Evolutionary conservation across 2,888 invertebrate genomes (phyloP), one percentile per base, ranked within the genome.

Genomic region (Pasiphila rectangulata): DNA sequence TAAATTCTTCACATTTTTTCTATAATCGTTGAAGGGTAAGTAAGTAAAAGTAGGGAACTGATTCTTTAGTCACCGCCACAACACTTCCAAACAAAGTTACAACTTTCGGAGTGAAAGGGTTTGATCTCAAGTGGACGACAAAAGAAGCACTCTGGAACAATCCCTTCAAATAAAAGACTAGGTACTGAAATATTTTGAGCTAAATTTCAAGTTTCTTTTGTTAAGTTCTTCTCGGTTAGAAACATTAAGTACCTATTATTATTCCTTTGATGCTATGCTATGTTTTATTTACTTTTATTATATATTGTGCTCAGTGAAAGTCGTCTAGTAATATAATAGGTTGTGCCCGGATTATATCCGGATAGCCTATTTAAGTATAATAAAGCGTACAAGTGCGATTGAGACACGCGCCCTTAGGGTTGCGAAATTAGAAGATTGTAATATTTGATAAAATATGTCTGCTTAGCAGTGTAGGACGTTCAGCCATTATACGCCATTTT

Each of bases 31-130:
- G n/a, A 30, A 12, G 7, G n/a, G 13, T 32, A n/a, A 4, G 17
- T 3, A 16, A 9, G 10, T 5, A 32, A 16, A 17, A 19, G 2
- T 32, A 30, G 7, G 9, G 7, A 2, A 30, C 17, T 30, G 30
- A 30, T 30, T 30, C 17, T 16, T 17, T 9, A 30, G 30, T 30
- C 41, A 42, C 25, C 35, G 48, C 46, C 49, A 21, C 51, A 46
- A 53, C 38, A 51, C 42, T 40, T 45, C 7, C 39, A 13, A 45
- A 46, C 40, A 35, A 48, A 48, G 50, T 51, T 42, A 44, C 20
- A 55, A 51, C 46, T 47, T 52, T 37, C 27, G 12, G 34, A 47
- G 27, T 27, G 34, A 35, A 43, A 39, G 23, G 46, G 46, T 38
- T 46, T 42, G 20, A 29, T 30, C 29, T 43, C 35, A 43, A 37